A percentile compares a stretch with the other conserved stretches of the same genome.
Conservation (phyloP, 2,797 vertebrate genomes). For the Megaceryle alcyon region DNA sequence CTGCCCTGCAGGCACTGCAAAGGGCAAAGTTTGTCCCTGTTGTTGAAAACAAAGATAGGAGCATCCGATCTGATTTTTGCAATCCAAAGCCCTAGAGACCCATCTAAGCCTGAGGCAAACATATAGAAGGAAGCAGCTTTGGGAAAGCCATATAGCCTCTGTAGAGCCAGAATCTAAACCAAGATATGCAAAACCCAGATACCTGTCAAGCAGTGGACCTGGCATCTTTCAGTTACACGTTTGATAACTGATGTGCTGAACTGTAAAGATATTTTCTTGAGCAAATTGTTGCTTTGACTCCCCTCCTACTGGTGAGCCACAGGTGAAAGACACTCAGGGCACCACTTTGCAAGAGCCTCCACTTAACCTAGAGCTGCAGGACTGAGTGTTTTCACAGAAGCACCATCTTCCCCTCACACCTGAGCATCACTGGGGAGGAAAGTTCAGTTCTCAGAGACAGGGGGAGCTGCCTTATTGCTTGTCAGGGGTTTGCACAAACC, state of each 20-base stretch:
- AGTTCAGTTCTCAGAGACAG: neutral
- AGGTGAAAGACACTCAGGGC: neutral
- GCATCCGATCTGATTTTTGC: conserved; percentile 22
- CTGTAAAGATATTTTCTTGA: neutral
- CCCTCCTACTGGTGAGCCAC: neutral
- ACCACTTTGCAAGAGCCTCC: neutral
- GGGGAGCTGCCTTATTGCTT: conserved; percentile 4
- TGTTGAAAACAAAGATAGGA: conserved; percentile 32
- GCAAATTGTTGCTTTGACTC: neutral
- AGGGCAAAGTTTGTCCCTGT: conserved; percentile 45
- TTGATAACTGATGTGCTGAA: neutral
- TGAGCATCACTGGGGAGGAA: neutral
- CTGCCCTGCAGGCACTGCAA: conserved; percentile 6
- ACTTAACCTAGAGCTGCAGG: neutral
- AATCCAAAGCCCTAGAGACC: neutral
- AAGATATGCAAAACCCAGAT: neutral
- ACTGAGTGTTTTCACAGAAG: neutral
- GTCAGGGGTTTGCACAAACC: neutral
- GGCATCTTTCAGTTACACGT: neutral
- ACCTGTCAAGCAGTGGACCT: neutral
- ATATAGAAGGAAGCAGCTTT: conserved; percentile 29
- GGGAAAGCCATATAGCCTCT: neutral
- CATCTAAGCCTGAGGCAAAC: conserved; percentile 14
- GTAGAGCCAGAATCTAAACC: neutral
- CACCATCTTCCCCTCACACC: neutral